These are phyloP conservation scores for Steinernema carpocapsae DNA, from an alignment of 2,888 invertebrate genomes.

Conservation along the genomic window DNA sequence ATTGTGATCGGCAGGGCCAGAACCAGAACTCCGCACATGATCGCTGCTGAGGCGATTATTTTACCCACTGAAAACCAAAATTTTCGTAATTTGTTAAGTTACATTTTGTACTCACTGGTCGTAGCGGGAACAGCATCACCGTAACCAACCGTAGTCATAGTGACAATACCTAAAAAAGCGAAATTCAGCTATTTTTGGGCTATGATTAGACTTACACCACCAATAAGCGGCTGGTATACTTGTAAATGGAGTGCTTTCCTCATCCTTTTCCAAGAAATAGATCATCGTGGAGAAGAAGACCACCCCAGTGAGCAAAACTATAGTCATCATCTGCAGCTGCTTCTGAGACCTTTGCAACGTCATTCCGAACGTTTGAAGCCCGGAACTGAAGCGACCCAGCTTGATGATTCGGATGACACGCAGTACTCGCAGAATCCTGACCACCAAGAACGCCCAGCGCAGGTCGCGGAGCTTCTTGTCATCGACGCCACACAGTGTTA, in stretches of 20 bases:
- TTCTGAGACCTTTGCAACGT: constrained; percentile 66
- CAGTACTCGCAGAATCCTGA: constrained; percentile 65
- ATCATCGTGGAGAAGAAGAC: constrained; percentile 69
- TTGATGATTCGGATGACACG: constrained; percentile 63
- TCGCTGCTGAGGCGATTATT: constrained; percentile 66
- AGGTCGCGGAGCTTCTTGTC: constrained; percentile 66
- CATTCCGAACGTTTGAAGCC: constrained; percentile 69
- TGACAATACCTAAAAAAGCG: constrained; percentile 60
- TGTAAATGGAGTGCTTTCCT: constrained; percentile 66
- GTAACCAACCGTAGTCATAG: constrained; percentile 69
- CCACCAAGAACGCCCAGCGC: constrained; percentile 68
- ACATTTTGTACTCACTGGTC: constrained; percentile 55
- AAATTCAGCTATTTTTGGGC: constrained; percentile 9
- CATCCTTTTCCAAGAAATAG: constrained; percentile 68
- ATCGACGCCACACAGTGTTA: constrained; percentile 67
- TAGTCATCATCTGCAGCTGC: constrained; percentile 62
- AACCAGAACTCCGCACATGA: constrained; percentile 68
- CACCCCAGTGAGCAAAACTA: constrained; percentile 67
- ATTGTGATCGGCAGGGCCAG: constrained; percentile 69
- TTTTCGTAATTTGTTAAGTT: constrained; percentile 39
- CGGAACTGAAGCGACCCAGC: constrained; percentile 61
- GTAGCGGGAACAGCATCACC: constrained; percentile 67
- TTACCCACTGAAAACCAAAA: constrained; percentile 59
- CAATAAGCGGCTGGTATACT: constrained; percentile 68
- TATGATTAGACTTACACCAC: constrained; percentile 55